Evolutionary conservation across 2,797 vertebrate genomes (phyloP).

Genomic region (Pteronotus mesoamericanus): DNA sequence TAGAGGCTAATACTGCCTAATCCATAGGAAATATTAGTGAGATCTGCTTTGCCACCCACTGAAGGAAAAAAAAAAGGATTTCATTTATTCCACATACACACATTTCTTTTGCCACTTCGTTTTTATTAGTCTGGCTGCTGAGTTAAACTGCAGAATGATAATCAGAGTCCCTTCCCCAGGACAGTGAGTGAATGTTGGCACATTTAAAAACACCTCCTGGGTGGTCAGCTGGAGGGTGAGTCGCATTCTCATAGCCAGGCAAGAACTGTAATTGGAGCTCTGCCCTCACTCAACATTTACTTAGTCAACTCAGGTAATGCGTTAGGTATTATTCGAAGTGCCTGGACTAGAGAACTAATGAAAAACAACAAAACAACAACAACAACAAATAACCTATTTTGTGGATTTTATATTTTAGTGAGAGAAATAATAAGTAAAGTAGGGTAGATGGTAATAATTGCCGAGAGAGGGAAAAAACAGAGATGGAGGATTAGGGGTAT

Average conservation of each 20-base stretch:
- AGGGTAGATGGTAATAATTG: background rate
- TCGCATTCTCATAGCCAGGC: background rate
- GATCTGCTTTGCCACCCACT: background rate
- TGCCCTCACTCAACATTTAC: background rate
- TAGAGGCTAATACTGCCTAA: background rate
- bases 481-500: rapidly evolving
- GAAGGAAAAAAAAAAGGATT: background rate
- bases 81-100: background rate
- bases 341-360: background rate
- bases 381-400: background rate
- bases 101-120: background rate
- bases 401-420: background rate
- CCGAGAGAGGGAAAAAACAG: background rate
- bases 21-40: background rate
- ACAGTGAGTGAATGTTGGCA: background rate
- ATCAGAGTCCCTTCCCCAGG: background rate
- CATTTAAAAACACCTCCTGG: background rate
- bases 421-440: background rate
- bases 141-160: constrained; percentile 12
- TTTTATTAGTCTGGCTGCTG: background rate
- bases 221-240: background rate
- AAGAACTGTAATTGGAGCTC: background rate
- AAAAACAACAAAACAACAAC: background rate
- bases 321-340: background rate
- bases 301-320: background rate